A percentile compares a stretch with the other conserved stretches of the same genome.
These are phyloP conservation scores for Pristiophorus japonicus DNA, from an alignment of 2,113 vertebrate species.

Conservation along the genomic window DNA sequence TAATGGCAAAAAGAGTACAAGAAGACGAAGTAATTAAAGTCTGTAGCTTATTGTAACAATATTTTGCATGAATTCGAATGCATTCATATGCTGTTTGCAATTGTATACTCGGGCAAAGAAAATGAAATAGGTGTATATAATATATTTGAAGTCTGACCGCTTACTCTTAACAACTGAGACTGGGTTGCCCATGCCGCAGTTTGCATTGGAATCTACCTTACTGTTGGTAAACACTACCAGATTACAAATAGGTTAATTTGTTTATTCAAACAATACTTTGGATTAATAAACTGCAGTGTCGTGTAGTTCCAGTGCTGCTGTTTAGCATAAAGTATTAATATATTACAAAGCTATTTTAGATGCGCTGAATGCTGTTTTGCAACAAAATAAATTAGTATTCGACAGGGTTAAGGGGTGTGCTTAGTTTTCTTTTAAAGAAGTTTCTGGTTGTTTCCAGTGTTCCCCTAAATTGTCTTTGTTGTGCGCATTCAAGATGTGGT, in stretches of 20 bases:
- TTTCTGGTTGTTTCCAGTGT: neutral
- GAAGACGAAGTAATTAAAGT: neutral
- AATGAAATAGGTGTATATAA: neutral
- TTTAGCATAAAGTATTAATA: neutral
- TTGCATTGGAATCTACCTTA: neutral
- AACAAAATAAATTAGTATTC: neutral
- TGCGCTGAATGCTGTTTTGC: neutral
- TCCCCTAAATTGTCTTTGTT: too few relatives aligned
- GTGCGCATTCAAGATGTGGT: too few relatives aligned
- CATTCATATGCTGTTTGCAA: neutral
- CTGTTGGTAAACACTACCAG: neutral
- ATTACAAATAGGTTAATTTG: neutral
- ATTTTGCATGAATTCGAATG: neutral
- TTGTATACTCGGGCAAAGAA: neutral
- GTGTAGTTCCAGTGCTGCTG: neutral
- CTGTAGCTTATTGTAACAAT: neutral
- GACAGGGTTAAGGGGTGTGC: neutral
- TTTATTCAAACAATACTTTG: neutral
- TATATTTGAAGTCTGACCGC: neutral
- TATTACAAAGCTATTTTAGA: neutral
- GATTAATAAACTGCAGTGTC: neutral
- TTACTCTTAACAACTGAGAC: neutral
- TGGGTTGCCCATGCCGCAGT: neutral
- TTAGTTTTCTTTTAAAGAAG: neutral
- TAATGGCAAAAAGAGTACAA: neutral